Conservation (phyloP, 2,797 vertebrate species). For the Octomys mimax region DNA sequence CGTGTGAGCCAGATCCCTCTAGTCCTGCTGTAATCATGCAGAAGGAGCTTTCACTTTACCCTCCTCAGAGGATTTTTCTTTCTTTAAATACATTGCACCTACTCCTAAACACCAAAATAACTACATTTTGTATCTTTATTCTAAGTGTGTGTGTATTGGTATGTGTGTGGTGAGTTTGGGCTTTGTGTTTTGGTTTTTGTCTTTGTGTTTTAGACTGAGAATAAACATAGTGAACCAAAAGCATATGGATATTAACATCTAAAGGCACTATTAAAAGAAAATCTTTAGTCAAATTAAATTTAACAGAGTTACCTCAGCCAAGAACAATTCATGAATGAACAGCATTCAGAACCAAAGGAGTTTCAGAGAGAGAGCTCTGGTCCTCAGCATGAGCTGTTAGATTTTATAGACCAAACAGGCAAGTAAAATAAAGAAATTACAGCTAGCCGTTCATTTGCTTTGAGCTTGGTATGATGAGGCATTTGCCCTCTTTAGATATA, state of each 20-base stretch:
- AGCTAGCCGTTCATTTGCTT: background rate
- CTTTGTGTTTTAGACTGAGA: slow-evolving; percentile 65
- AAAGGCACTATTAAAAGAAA: background rate
- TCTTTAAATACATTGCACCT: background rate
- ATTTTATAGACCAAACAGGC: background rate
- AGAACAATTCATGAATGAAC: background rate
- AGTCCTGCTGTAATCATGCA: slow-evolving; percentile 10
- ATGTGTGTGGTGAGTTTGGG: background rate
- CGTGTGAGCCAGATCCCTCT: background rate
- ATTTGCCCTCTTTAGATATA: background rate
- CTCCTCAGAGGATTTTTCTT: background rate
- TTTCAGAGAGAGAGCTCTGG: background rate
- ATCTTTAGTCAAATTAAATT: background rate
- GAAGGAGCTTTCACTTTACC: background rate
- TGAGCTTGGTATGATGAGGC: too few species aligned
- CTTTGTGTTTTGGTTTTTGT: background rate
- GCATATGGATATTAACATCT: slow-evolving; percentile 33
- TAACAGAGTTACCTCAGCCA: slow-evolving; percentile 17
- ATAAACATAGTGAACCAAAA: slow-evolving; percentile 60
- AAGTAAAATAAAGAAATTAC: background rate
- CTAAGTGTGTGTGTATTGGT: background rate
- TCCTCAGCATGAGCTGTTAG: background rate
- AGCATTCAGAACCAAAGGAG: background rate
- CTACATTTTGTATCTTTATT: background rate
- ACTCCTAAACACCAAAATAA: background rate